Evolutionary conservation across 2,888 invertebrate species (phyloP), one percentile per base, ranked within the genome.

Genomic region (Cataglyphis albicans): DNA sequence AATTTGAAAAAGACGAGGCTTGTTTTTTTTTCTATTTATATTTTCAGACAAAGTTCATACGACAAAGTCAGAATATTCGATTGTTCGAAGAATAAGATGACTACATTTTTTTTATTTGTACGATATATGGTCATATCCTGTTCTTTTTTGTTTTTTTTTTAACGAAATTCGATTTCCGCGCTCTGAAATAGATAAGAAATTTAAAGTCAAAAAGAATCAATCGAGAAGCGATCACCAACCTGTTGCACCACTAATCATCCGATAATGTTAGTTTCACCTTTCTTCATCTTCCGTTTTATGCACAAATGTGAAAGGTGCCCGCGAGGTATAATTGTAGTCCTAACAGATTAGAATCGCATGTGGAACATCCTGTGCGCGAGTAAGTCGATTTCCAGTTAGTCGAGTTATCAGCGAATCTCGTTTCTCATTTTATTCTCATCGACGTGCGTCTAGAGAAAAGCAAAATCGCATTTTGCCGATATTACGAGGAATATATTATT

Each of bases 191-290:
- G 12, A 18, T 5, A 21, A 25, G 18, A 72, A 59, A 55, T 35
- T 57, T 1, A 2, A 35, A 21, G 6, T 21, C 21, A 21, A 21
- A 21, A 21, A 21, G 55, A 15, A 21, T 57, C 18, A 5, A 1
- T 15, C 25, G 38, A 38, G 3, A 38, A 72, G 55, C 1, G 9
- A 5, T 68, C 25, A 10, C 3, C 12, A 52, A 52, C 18, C 18
- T 21, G 41, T 57, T 41, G 57, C 59, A 12, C 5, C 38, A 9
- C 21, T 55, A 59, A 61, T 35, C 73, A 12, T 38, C 59, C 18
- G 72, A 57, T 41, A 70, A 78, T 70, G 72, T 72, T 41, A 80
- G 55, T 80, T 80, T 80, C 78, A 80, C 78, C 72, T 80, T 80
- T 80, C 78, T 80, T 80, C 78, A 48, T 59, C 35, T 80, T 59